Conservation (phyloP, 2,888 invertebrate species). For the Fissipunctia ypsillon region DNA sequence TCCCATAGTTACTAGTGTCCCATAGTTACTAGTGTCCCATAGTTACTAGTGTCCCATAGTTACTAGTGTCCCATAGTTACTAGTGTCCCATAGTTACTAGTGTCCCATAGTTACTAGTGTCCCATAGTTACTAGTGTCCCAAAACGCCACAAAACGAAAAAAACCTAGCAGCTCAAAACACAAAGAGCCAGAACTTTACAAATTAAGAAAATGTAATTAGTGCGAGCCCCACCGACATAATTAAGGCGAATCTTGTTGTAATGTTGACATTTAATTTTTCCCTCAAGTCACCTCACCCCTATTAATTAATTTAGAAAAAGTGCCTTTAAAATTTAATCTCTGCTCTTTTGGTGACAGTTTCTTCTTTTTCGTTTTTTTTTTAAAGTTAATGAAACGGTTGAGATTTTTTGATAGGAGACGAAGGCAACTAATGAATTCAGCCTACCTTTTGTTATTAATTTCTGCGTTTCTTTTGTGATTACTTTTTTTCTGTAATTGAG, state of each 20-base stretch:
- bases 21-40: neutral
- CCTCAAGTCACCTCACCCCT: slow-evolving; percentile 80
- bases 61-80: neutral
- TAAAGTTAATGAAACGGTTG: slow-evolving; percentile 84
- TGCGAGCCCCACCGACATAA: slow-evolving; percentile 83
- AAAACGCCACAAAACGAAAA: slow-evolving; percentile 39
- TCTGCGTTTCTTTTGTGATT: slow-evolving; percentile 62
- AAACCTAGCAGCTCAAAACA: slow-evolving; percentile 48
- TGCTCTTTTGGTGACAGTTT: slow-evolving; percentile 85
- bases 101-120: neutral
- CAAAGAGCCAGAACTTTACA: slow-evolving; percentile 80
- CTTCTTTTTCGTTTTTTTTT: slow-evolving; percentile 72
- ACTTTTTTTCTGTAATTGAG: slow-evolving; percentile 65
- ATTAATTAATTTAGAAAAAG: slow-evolving; percentile 89
- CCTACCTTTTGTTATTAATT: slow-evolving; percentile 76
- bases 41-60: no score
- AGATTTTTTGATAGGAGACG: slow-evolving; percentile 85
- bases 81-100: neutral
- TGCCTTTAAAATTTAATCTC: slow-evolving; percentile 89
- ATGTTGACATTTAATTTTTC: slow-evolving; percentile 90
- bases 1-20: no score
- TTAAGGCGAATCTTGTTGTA: slow-evolving; percentile 90
- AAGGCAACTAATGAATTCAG: slow-evolving; percentile 78
- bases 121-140: neutral
- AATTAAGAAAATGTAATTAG: slow-evolving; percentile 91